Evolutionary conservation across 2,113 vertebrate species (phyloP).

Genomic region (Pungitius pungitius): DNA sequence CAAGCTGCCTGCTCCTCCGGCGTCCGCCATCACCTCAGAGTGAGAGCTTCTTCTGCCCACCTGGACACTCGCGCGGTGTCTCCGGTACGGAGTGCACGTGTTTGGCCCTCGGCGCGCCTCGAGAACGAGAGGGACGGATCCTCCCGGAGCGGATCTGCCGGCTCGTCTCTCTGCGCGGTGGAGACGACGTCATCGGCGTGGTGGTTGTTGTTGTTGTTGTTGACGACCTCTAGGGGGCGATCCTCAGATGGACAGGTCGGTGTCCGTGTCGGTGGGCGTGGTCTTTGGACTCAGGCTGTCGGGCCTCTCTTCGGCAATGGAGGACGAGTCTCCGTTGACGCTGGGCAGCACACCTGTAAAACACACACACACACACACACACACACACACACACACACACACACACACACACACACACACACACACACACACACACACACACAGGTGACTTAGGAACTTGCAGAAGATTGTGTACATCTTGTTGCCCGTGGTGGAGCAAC

Average conservation of each 20-base stretch:
- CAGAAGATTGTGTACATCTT: not conserved
- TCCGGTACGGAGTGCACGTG: conserved; percentile 19
- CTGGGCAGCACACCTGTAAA: conserved; percentile 52
- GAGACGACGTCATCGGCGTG: accelerated
- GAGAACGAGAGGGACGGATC: not conserved
- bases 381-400: too few species aligned
- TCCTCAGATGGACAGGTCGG: conserved; percentile 70
- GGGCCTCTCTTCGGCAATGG: conserved; percentile 67
- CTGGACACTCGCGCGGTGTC: too few species aligned
- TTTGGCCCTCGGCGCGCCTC: conserved; percentile 29
- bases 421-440: too few species aligned
- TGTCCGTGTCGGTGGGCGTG: conserved; percentile 70
- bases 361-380: not conserved
- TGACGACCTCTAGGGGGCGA: too few species aligned
- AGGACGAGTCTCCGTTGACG: conserved; percentile 61
- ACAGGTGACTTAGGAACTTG: too few species aligned
- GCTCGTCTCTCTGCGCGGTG: not conserved
- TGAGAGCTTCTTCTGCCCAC: too few species aligned
- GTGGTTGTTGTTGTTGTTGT: not conserved
- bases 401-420: too few species aligned
- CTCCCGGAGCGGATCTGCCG: not conserved
- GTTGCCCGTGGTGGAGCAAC: not conserved
- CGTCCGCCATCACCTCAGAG: too few species aligned
- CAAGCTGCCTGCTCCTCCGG: too few species aligned
- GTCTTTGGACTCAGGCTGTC: conserved; percentile 55